A percentile compares a stretch with the other conserved stretches of the same genome.
These are phyloP conservation scores for Podiceps cristatus DNA, from an alignment of 2,113 vertebrate species.

Conservation along the genomic window DNA sequence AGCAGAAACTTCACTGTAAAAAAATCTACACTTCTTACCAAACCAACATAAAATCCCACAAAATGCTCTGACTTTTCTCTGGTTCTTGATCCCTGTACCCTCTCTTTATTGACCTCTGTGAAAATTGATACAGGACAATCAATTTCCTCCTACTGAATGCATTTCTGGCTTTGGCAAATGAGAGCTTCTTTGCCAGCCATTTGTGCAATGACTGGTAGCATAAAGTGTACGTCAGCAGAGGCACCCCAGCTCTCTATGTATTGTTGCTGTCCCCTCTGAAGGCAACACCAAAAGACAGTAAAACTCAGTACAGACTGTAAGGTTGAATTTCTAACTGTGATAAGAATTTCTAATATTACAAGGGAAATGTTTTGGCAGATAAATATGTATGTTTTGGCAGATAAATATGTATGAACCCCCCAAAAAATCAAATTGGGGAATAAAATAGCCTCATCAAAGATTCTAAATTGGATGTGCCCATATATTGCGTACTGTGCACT, in stretches of 20 bases:
- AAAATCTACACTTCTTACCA: background rate
- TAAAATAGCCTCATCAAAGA: background rate
- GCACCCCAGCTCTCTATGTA: background rate
- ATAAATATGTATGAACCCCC: constrained; percentile 21
- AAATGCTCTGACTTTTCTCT: background rate
- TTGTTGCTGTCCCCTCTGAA: constrained; percentile 36
- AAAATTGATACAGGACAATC: background rate
- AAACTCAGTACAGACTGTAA: constrained; percentile 32
- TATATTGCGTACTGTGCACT: background rate
- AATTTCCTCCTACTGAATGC: background rate
- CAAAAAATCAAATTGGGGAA: background rate
- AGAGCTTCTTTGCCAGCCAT: background rate
- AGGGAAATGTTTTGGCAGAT: background rate
- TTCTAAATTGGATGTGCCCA: background rate
- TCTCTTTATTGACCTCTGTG: background rate
- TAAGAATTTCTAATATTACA: constrained; percentile 36
- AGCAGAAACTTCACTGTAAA: background rate
- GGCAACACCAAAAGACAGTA: constrained; percentile 41
- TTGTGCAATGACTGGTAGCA: constrained; percentile 35
- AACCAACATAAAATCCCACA: background rate
- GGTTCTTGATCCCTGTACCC: background rate
- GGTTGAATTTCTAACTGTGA: constrained; percentile 21
- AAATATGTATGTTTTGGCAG: constrained; percentile 28
- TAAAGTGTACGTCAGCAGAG: background rate
- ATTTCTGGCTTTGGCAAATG: background rate